Base-by-base conservation (phyloP, 1,140 invertebrate genomes). In the Cydia amplana region DNA sequence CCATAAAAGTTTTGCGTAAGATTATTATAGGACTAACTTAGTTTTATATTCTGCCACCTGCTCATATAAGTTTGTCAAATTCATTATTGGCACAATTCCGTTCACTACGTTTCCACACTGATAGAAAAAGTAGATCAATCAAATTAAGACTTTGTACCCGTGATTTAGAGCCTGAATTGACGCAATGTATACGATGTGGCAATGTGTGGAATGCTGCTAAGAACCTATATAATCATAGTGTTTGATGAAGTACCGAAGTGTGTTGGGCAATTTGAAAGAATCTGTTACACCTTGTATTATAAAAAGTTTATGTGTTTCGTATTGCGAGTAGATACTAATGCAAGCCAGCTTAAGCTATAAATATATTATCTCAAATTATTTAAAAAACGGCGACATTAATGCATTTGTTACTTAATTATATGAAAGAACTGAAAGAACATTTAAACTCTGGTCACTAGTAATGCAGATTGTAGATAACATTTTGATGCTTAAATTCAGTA, bases 31-130 rank as follows among this genome's bases (percentile, higher is more conserved):
- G 12, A 28, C 64, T 32, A 36, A 32, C 25, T 32, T 32, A 67
- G 16, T 67, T 67, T 18, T 36, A 18, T 10, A n/a, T 70, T 70
- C 36, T 18, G 12, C 65, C 32, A 43, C 32, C 65, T 18, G 65
- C 32, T 25, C 16, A 36, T 36, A 36, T 40, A 40, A 70, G n/a
- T 32, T 70, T 70, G 65, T 40, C 28, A 70, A 70, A 18, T 1
- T 43, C 28, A 70, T 12, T 64, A 64, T 36, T 70, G 65, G 36
- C 65, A 36, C 32, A 70, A 70, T 70, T 65, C 65, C 65, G 65
- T 70, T 70, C 65, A 43, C 65, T 40, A 51, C 14, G 65, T 70
- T 70, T 70, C 65, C 65, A 70, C 65, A 70, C 65, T 36, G 14
- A 6, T 7, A 67, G 25, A 70, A 70, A 70, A 70, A 70, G 14